Evolutionary conservation across 2,888 invertebrate genomes (phyloP).

Genomic region (Lycaena phlaeas): DNA sequence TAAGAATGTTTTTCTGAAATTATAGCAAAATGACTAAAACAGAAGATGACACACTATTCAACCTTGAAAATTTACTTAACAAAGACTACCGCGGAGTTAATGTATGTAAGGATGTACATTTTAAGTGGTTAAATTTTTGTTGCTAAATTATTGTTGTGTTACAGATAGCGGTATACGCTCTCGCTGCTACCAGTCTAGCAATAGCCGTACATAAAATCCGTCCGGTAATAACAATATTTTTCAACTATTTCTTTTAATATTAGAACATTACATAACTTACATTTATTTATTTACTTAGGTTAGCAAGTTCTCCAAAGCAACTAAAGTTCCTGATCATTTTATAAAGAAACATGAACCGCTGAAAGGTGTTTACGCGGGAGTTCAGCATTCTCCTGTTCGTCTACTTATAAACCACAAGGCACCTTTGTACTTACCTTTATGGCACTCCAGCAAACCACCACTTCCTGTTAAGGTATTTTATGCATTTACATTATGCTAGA

Average conservation of each 20-base stretch:
- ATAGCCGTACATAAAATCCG: constrained; percentile 72
- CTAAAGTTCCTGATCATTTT: constrained; percentile 72
- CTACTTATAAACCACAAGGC: constrained; percentile 72
- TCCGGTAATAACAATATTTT: constrained; percentile 57
- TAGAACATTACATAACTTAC: constrained; percentile 48
- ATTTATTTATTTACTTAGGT: constrained; percentile 48
- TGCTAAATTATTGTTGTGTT: constrained; percentile 27
- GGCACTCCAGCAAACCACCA: constrained; percentile 63
- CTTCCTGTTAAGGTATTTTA: constrained; percentile 65
- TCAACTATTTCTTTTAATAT: constrained; percentile 19
- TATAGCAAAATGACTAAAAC: constrained; percentile 43
- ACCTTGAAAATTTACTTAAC: constrained; percentile 42
- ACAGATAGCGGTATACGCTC: constrained; percentile 73
- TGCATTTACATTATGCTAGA: no score
- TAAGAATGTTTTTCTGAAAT: constrained; percentile 33
- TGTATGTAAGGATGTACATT: constrained; percentile 33
- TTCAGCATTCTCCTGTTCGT: constrained; percentile 65
- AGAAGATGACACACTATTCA: constrained; percentile 41
- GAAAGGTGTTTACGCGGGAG: constrained; percentile 59
- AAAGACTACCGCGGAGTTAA: constrained; percentile 65
- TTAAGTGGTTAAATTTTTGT: constrained; percentile 17
- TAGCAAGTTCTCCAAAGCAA: constrained; percentile 74
- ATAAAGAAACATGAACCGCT: constrained; percentile 63
- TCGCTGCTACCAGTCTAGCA: constrained; percentile 70
- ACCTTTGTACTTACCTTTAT: constrained; percentile 66